These are phyloP conservation scores for Mimachlamys varia DNA, from an alignment of 2,888 invertebrate species.

Conservation along the genomic window DNA sequence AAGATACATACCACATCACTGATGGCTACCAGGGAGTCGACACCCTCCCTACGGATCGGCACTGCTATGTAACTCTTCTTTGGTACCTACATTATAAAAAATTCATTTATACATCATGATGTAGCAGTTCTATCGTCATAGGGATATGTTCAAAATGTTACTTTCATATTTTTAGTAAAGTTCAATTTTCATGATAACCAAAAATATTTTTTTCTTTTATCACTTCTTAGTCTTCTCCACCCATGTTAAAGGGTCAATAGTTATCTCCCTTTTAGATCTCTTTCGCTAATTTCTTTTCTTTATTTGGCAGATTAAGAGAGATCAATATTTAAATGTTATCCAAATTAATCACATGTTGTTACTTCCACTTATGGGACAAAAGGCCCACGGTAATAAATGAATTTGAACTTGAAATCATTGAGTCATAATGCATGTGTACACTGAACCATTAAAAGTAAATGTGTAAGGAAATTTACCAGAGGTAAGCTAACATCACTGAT, in stretches of 20 bases:
- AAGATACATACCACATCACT: constrained; percentile 68
- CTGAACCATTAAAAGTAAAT: too few species aligned
- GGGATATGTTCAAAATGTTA: too few species aligned
- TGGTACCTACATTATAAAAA: constrained; percentile 57
- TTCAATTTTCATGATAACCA: too few species aligned
- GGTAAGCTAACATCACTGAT: neutral
- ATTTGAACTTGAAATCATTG: too few species aligned
- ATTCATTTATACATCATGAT: neutral
- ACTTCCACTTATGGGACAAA: too few species aligned
- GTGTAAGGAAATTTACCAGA: neutral
- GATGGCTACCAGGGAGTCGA: constrained; percentile 65
- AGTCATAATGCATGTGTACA: too few species aligned
- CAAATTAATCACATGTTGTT: too few species aligned
- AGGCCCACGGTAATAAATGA: too few species aligned
- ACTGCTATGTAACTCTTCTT: constrained; percentile 63
- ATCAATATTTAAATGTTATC: too few species aligned
- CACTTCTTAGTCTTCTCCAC: constrained; percentile 59
- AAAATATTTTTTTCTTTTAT: too few species aligned
- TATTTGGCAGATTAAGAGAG: too few species aligned
- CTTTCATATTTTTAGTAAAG: too few species aligned
- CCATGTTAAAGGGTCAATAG: constrained; percentile 64
- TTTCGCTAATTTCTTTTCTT: constrained; percentile 45
- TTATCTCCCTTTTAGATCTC: constrained; percentile 57
- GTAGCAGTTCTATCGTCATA: constrained; percentile 18
- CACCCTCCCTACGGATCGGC: constrained; percentile 59